These are phyloP conservation scores for Zapornia atra DNA, from an alignment of 2,113 vertebrate genomes.

Conservation along the genomic window DNA sequence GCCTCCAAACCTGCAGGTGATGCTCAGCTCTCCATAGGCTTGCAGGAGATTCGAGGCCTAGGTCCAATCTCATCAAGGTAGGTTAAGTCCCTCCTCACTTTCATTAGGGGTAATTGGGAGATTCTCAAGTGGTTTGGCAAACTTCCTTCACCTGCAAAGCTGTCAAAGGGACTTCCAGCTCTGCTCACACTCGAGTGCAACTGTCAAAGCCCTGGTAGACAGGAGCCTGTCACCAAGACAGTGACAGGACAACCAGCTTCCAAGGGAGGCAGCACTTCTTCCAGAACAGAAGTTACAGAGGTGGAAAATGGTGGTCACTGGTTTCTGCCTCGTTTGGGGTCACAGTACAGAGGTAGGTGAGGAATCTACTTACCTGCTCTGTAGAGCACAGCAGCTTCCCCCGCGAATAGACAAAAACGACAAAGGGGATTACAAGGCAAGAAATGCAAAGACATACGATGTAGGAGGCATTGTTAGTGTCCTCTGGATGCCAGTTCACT, in stretches of 20 bases:
- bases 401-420: conserved; percentile 81
- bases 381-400: conserved; percentile 79
- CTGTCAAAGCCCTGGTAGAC: neutral
- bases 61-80: neutral
- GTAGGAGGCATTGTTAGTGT: conserved; percentile 78
- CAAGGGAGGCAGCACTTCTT: neutral
- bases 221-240: neutral
- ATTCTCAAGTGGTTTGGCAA: neutral
- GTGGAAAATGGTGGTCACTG: neutral
- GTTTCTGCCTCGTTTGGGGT: neutral
- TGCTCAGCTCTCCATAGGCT: neutral
- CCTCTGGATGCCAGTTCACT: conserved; percentile 81
- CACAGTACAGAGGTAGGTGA: neutral
- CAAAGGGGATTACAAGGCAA: conserved; percentile 81
- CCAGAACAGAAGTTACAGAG: neutral
- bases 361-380: conserved; percentile 77
- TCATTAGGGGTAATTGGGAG: neutral
- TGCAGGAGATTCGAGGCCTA: neutral
- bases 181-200: neutral
- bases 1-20: neutral
- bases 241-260: neutral
- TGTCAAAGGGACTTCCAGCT: neutral
- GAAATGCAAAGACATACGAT: conserved; percentile 84
- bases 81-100: neutral
- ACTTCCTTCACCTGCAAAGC: neutral